Conservation (phyloP, 2,797 vertebrate genomes). For the Typhlichthys subterraneus region DNA sequence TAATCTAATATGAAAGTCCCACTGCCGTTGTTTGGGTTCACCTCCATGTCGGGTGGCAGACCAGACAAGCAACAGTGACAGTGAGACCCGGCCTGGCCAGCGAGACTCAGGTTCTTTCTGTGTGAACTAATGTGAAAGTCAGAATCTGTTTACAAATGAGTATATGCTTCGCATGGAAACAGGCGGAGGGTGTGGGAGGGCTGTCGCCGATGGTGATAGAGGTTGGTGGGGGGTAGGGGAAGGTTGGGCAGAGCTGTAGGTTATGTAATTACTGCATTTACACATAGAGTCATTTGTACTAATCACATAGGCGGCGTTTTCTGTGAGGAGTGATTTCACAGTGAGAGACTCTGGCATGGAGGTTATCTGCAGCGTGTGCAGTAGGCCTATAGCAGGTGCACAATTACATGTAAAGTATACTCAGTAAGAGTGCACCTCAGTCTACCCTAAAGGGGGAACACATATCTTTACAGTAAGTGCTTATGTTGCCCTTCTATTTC, state of each 20-base stretch:
- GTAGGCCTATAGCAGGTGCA: slow-evolving; percentile 38
- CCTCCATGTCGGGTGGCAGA: slow-evolving; percentile 37
- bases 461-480: no score
- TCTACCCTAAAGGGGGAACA: no score
- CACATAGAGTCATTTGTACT: slow-evolving; percentile 60
- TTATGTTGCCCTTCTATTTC: no score
- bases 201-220: slow-evolving; percentile 42
- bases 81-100: slow-evolving; percentile 5
- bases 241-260: slow-evolving; percentile 29
- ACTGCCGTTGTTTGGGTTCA: slow-evolving; percentile 41
- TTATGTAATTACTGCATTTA: slow-evolving; percentile 61
- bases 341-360: slow-evolving; percentile 16
- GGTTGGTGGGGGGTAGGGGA: slow-evolving; percentile 24
- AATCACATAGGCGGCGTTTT: slow-evolving; percentile 49
- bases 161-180: slow-evolving; percentile 25
- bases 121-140: slow-evolving; percentile 25
- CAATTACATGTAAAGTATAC: background rate
- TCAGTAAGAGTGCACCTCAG: no score
- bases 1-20: slow-evolving; percentile 52
- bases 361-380: slow-evolving; percentile 25
- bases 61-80: slow-evolving; percentile 34
- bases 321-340: slow-evolving; percentile 28
- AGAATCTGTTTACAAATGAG: slow-evolving; percentile 42
- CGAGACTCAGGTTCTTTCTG: slow-evolving; percentile 19
- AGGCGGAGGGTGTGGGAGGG: slow-evolving; percentile 21